Conservation (phyloP, 2,113 vertebrate genomes). For the Pao palembangensis region DNA sequence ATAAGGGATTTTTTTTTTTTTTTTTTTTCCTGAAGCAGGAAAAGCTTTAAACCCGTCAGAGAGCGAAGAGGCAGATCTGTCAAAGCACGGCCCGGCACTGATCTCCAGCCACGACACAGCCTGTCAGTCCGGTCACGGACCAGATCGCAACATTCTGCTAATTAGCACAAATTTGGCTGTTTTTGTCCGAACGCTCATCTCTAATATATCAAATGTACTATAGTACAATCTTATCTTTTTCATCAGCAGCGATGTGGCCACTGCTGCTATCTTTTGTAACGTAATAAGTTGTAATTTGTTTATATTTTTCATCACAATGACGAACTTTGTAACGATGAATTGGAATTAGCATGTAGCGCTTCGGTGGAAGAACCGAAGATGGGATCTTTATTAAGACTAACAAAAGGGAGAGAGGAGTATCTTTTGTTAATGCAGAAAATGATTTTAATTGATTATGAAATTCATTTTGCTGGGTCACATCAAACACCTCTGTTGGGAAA, state of each 20-base stretch:
- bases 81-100: conserved; percentile 41
- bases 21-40: conserved; percentile 28
- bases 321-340: no score
- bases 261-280: no score
- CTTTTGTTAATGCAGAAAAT: no score
- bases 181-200: background rate
- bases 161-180: conserved; percentile 4
- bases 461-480: no score
- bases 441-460: no score
- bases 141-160: background rate
- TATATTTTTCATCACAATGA: no score
- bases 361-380: no score
- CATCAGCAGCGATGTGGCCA: background rate
- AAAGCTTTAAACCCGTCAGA: conserved; percentile 49
- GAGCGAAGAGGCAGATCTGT: conserved; percentile 48
- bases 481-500: no score
- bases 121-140: conserved; percentile 37
- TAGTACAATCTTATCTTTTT: conserved; percentile 2
- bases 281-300: no score
- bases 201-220: background rate
- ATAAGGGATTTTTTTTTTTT: conserved; percentile 33
- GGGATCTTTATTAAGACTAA: no score
- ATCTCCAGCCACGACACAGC: conserved; percentile 16
- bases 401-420: no score
- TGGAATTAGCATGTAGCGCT: no score